Base-by-base conservation (phyloP, 2,113 vertebrate genomes). In the Pseudopodoces humilis region DNA sequence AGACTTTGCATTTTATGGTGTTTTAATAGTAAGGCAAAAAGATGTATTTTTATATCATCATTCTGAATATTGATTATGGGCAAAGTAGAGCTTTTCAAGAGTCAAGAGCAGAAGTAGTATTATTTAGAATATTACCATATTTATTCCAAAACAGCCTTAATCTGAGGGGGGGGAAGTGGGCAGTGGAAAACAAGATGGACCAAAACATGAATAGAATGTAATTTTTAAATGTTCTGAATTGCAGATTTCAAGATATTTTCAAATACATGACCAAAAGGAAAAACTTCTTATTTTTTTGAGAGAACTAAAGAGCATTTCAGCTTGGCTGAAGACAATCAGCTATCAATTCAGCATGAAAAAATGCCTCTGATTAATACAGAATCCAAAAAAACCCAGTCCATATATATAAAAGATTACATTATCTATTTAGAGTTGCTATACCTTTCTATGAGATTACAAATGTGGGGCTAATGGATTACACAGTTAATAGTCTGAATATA, bases 21-120 rank as follows among this genome's bases (percentile, higher is more conserved):
- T 65, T 94, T 88, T 85, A 94, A 90, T 35, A 86, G 21, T n/a
- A 95, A 89, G 84, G 28, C 72, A 83, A 72, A 95, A 94, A 83
- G 39, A 58, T 76, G 15, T 62, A 69, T 85, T 83, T 80, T 76
- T 11, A 37, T 80, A 55, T 47, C 5, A 47, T 68, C 44, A 74
- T 87, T 88, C 75, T 77, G 72, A 43, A 86, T 80, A 44, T 6
- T 86, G 60, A 87, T 12, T 67, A 21, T 5, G 19, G 46, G 31
- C 24, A 80, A 76, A 83, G 28, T 43, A 70, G 50, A 92, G 28
- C 37, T 80, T 77, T 76, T 55, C 13, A 70, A 67, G 27, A 91
- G 80, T 52, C 30, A 83, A 94, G n/a, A 81, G 49, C 35, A 79
- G 62, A 78, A 93, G n/a, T 35, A 77, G 23, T 35, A 64, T 60